phyloP scores from a whole-genome alignment of 2,113 vertebrate genomes.

The Osmerus mordax region DNA sequence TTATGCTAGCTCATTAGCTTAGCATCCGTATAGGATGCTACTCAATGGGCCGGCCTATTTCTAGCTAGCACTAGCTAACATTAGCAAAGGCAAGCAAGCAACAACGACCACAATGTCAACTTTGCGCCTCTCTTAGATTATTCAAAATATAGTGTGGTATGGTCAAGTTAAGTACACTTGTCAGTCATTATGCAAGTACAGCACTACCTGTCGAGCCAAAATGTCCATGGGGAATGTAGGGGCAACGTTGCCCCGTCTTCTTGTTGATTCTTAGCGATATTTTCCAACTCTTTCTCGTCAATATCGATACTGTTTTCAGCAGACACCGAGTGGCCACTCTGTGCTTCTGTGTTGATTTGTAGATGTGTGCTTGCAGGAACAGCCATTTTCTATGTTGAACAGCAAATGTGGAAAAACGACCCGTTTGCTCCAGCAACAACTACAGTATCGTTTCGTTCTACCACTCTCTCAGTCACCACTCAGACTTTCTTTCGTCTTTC shows the following conservation, averaged over 20 bases:
- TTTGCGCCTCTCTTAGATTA: no score
- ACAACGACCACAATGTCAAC: no score
- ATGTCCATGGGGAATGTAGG: slow-evolving; percentile 75
- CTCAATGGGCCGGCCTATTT: no score
- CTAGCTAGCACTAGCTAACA: not conserved
- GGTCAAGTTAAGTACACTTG: not conserved
- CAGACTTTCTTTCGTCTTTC: no score
- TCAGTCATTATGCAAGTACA: not conserved
- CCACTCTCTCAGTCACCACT: no score
- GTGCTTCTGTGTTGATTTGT: slow-evolving; percentile 58
- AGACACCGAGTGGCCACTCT: slow-evolving; percentile 54
- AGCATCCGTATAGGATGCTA: not conserved
- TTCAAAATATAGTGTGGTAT: not conserved
- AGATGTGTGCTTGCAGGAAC: slow-evolving; percentile 58
- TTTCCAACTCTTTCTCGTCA: slow-evolving; percentile 75
- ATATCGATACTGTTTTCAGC: slow-evolving; percentile 70
- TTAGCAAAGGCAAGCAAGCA: not conserved
- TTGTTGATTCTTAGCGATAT: slow-evolving; percentile 67
- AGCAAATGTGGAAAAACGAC: slow-evolving; percentile 14
- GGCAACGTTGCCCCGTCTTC: slow-evolving; percentile 67
- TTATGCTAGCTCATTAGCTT: not conserved
- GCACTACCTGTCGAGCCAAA: slow-evolving; percentile 76
- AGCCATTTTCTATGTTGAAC: slow-evolving; percentile 55
- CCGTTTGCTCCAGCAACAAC: slow-evolving; percentile 39
- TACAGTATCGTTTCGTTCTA: no score